A percentile compares a stretch with the other conserved stretches of the same genome.
Evolutionary conservation across 2,113 vertebrate genomes (phyloP).

Genomic region (Saccopteryx bilineata): DNA sequence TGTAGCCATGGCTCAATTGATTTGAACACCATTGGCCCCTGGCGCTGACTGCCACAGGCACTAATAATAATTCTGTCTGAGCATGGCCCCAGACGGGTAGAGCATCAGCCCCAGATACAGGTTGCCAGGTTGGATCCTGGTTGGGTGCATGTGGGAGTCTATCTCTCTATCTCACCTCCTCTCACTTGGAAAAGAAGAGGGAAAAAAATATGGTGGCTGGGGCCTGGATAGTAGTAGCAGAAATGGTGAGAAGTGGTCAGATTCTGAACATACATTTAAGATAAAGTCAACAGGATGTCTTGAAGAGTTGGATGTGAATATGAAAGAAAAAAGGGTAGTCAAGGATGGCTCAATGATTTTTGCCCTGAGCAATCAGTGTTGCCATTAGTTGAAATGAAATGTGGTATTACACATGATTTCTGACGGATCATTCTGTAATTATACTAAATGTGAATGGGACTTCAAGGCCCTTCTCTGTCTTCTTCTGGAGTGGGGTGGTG

Average conservation of each 20-base stretch:
- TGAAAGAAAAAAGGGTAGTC: not conserved
- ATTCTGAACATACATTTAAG: conserved; percentile 33
- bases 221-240: not conserved
- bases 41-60: too few species aligned
- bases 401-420: conserved; percentile 34
- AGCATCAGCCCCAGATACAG: too few species aligned
- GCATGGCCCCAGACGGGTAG: too few species aligned
- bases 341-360: not conserved
- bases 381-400: not conserved
- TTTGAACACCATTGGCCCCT: too few species aligned
- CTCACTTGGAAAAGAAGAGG: too few species aligned
- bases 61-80: too few species aligned
- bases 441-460: not conserved
- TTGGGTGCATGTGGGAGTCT: too few species aligned
- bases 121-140: too few species aligned
- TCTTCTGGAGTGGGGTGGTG: not conserved
- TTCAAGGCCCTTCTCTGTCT: not conserved
- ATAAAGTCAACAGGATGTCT: conserved; percentile 1
- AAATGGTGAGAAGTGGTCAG: not conserved
- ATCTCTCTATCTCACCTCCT: too few species aligned
- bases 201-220: not conserved
- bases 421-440: conserved; percentile 15
- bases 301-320: conserved; percentile 30
- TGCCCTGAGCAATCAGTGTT: not conserved
- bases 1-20: too few species aligned